These are phyloP conservation scores for Stichopus chloronotus DNA, from an alignment of 35 echinoderm and acorn worm genomes.

Conservation along the genomic window DNA sequence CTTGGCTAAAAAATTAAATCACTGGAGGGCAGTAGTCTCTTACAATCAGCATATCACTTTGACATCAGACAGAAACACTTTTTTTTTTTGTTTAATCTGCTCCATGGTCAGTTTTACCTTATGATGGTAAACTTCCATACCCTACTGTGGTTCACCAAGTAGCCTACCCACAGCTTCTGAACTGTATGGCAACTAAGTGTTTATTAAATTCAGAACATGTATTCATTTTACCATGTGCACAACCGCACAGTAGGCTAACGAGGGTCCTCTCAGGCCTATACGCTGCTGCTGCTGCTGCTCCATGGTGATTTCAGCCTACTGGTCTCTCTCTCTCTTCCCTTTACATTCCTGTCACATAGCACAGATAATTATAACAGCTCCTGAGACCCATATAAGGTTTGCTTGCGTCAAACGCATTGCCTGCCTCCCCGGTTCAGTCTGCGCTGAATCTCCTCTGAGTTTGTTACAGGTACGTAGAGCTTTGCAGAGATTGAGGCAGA, in stretches of 20 bases:
- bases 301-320: too few relatives aligned
- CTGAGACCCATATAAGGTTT: constrained; percentile 58
- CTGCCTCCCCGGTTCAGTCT: neutral
- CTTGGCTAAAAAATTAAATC: too few relatives aligned
- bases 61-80: too few relatives aligned
- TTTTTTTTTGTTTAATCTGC: neutral
- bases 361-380: constrained; percentile 58
- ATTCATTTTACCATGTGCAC: neutral
- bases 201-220: neutral
- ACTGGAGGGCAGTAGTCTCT: too few relatives aligned
- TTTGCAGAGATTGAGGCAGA: constrained; percentile 14
- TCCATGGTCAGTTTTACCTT: neutral
- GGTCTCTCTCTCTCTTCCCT: neutral
- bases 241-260: neutral
- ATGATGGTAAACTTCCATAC: neutral
- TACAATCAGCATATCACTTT: too few relatives aligned
- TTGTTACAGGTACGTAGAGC: neutral
- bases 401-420: constrained; percentile 49
- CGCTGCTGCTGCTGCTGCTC: neutral
- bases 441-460: neutral
- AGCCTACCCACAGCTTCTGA: too few relatives aligned
- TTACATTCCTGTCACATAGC: constrained; percentile 57
- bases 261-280: neutral
- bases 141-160: neutral
- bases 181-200: too few relatives aligned